A percentile compares a stretch with the other conserved stretches of the same genome.
Evolutionary conservation across 1,140 invertebrate genomes (phyloP).

Genomic region (Schlechtendalia chinensis): DNA sequence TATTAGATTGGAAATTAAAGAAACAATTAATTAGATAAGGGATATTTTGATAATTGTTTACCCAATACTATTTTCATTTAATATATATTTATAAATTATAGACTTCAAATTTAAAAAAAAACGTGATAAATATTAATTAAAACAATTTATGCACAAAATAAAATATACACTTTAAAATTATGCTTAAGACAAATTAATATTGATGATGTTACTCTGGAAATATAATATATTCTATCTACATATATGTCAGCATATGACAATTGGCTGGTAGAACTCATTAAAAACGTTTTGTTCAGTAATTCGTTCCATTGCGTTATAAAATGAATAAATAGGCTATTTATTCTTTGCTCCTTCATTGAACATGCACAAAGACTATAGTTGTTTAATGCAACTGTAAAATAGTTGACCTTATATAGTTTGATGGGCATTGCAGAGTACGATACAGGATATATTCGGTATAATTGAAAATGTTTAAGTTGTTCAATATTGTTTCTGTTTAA

Average conservation of each 20-base stretch:
- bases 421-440: not conserved
- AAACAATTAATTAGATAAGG: too few species aligned
- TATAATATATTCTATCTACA: not conserved
- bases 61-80: too few species aligned
- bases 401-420: not conserved
- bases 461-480: not conserved
- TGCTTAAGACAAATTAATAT: not conserved
- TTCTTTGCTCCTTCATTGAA: constrained; percentile 34
- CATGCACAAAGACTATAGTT: constrained; percentile 9
- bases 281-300: not conserved
- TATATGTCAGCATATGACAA: constrained; percentile 11
- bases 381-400: constrained; percentile 32
- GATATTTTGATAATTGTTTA: too few species aligned
- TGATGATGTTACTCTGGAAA: not conserved
- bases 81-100: too few species aligned
- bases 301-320: constrained; percentile 15
- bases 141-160: too few species aligned
- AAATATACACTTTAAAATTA: too few species aligned
- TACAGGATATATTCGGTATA: not conserved
- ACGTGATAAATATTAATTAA: too few species aligned
- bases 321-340: constrained; percentile 39
- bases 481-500: too few species aligned
- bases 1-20: too few species aligned
- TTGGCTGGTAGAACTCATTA: constrained; percentile 17
- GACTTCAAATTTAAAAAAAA: too few species aligned